Conservation (phyloP, 2,888 invertebrate genomes). For the Scelioninae gen. 2 region DNA sequence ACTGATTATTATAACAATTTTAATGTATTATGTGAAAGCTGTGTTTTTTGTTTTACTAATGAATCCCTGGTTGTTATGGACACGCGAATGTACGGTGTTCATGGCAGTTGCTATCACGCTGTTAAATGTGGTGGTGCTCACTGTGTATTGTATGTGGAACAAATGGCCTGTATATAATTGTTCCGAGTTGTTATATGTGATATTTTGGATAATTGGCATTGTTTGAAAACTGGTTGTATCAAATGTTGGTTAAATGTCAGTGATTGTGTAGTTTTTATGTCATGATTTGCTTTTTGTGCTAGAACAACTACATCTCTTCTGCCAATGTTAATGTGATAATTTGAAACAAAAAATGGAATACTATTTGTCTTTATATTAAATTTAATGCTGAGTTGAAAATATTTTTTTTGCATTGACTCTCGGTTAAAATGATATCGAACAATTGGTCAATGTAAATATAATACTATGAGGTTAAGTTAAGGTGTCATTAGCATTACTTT, state of each 20-base stretch:
- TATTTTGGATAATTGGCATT: constrained; percentile 5
- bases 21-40: neutral
- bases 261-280: neutral
- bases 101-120: neutral
- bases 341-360: too few relatives aligned
- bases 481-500: too few relatives aligned
- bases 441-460: too few relatives aligned
- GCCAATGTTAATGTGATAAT: too few relatives aligned
- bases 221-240: neutral
- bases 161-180: neutral
- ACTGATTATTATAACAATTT: neutral
- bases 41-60: too few relatives aligned
- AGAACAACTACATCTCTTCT: too few relatives aligned
- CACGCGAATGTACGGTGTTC: neutral
- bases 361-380: too few relatives aligned
- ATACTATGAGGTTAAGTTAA: too few relatives aligned
- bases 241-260: neutral
- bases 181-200: too few relatives aligned
- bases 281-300: constrained; percentile 4
- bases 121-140: neutral
- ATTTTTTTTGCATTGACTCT: too few relatives aligned
- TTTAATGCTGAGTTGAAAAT: too few relatives aligned
- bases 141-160: neutral
- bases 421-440: too few relatives aligned
- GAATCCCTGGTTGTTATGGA: neutral